These are phyloP conservation scores for Arenaria interpres DNA, from an alignment of 2,113 vertebrate genomes.

Conservation along the genomic window DNA sequence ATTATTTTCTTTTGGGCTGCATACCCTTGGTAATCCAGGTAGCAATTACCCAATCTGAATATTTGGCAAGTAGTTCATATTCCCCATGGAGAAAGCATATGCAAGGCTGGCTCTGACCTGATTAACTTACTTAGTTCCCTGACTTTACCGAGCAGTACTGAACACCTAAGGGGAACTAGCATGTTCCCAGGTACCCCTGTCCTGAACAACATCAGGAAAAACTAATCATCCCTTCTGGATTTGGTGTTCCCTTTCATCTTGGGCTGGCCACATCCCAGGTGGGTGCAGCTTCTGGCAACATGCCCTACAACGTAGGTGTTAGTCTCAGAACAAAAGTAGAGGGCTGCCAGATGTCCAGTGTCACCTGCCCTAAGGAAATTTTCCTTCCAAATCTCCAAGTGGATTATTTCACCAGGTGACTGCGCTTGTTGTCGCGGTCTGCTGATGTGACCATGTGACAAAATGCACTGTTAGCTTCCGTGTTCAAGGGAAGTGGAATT, in stretches of 20 bases:
- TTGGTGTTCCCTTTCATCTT: slow-evolving; percentile 31
- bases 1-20: slow-evolving; percentile 45
- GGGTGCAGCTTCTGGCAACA: slow-evolving; percentile 34
- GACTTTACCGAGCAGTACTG: background rate
- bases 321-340: background rate
- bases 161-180: background rate
- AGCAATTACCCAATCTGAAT: slow-evolving; percentile 72
- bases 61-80: background rate
- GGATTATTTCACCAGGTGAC: slow-evolving; percentile 32
- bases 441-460: slow-evolving; percentile 24
- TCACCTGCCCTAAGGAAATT: background rate
- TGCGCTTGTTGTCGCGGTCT: background rate
- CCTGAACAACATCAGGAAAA: slow-evolving; percentile 9
- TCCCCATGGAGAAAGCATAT: slow-evolving; percentile 57
- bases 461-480: slow-evolving; percentile 30
- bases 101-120: slow-evolving; percentile 36
- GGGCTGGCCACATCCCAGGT: slow-evolving; percentile 12
- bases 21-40: slow-evolving; percentile 63
- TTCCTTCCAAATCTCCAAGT: slow-evolving; percentile 18
- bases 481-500: slow-evolving; percentile 58
- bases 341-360: slow-evolving; percentile 24
- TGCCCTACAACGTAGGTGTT: background rate
- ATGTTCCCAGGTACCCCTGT: background rate
- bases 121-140: background rate
- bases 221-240: slow-evolving; percentile 25